Evolutionary conservation across 2,888 invertebrate species (phyloP), one percentile per base, ranked within the genome.

Genomic region (Agrotis exclamationis): DNA sequence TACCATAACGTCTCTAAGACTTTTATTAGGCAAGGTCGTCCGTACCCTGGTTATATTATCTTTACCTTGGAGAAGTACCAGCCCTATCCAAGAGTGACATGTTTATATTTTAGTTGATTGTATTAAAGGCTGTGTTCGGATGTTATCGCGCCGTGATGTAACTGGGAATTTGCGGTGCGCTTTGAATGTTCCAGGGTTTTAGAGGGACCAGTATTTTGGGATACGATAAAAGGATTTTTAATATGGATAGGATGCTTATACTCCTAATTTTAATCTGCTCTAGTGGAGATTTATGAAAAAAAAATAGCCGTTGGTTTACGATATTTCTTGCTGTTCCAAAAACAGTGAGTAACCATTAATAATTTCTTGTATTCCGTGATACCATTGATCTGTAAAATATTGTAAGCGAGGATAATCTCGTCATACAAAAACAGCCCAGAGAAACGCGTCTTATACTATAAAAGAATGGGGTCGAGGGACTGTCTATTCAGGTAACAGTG

Each of bases 91-190:
- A 20, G 77, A 86, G 85, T 85, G 91, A 92, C 89, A 90, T 90
- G 90, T 92, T 91, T 91, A 90, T 90, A 89, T 87, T 86, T 85
- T 80, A 86, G 84, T 76, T 79, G 81, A 79, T 85, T 86, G 86
- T 87, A 88, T 90, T 89, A 88, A 88, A 85, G 87, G 83, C 85
- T 78, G 72, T 87, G 90, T 89, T 85, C 73, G 87, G 86, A 86
- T 88, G 85, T 77, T 90, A 92, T 92, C 92, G 66, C 57, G 20
- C 66, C 63, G 79, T 87, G 85, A 83, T 81, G 86, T 85, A 82
- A 79, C 76, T 84, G 74, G 80, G 79, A 73, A 79, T 76, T 80
- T 14, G 85, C 85, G 85, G 85, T 79, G 60, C 76, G 57, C 82
- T 85, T 85, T 85, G 85, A 73, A 51, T 74, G 64, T 70, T 67